Conservation (phyloP, 2,113 vertebrate species). For the Miniopterus natalensis region DNA sequence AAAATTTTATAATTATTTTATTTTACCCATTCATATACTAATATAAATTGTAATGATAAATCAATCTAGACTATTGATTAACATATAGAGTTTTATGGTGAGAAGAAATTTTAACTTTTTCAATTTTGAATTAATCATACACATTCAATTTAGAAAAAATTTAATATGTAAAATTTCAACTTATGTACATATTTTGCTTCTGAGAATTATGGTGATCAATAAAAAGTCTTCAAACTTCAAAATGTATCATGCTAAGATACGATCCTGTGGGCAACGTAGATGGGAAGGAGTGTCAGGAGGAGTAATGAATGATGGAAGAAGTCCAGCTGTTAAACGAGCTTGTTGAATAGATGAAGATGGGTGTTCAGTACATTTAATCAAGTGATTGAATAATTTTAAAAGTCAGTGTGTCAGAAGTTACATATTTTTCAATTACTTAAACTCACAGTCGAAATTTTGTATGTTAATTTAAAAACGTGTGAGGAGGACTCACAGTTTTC, state of each 20-base stretch:
- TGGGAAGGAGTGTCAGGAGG: constrained; percentile 19
- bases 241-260: neutral
- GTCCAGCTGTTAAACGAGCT: neutral
- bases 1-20: neutral
- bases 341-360: constrained; percentile 9
- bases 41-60: constrained; percentile 49
- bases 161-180: neutral
- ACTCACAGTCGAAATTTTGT: neutral
- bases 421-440: constrained; percentile 38
- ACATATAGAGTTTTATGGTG: neutral
- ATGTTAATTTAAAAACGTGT: constrained; percentile 6
- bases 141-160: neutral
- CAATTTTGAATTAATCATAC: neutral
- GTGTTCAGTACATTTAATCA: neutral
- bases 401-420: neutral
- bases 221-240: neutral
- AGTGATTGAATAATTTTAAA: neutral
- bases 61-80: constrained; percentile 11
- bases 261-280: neutral
- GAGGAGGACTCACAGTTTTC: neutral
- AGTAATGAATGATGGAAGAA: neutral
- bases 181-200: neutral
- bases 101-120: constrained; percentile 36
- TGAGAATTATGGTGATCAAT: neutral
- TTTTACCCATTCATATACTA: neutral